Conservation (phyloP, 2,113 vertebrate species). For the Numenius arquata region DNA sequence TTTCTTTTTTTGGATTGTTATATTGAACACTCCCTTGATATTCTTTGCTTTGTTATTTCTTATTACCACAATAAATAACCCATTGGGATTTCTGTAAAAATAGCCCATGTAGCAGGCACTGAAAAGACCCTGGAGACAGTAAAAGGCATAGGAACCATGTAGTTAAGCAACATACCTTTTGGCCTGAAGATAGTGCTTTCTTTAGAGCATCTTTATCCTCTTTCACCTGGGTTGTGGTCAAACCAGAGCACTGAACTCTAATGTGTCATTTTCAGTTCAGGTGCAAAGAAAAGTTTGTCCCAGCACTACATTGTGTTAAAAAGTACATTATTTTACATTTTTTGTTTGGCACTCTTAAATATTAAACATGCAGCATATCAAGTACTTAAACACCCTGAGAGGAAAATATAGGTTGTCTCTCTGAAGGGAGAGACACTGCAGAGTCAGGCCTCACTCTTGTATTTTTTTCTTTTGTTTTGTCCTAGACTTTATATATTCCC, state of each 20-base stretch:
- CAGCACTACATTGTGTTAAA: neutral
- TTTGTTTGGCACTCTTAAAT: neutral
- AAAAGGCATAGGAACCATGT: neutral
- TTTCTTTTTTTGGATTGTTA: neutral
- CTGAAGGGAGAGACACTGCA: neutral
- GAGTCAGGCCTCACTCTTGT: neutral
- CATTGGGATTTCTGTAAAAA: neutral
- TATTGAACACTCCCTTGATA: neutral
- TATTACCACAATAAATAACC: neutral
- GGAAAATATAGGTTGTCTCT: neutral
- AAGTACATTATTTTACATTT: neutral
- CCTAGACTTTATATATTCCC: neutral
- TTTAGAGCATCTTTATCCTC: neutral
- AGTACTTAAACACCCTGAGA: neutral
- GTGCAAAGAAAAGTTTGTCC: neutral
- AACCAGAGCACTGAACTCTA: neutral
- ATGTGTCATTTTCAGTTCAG: neutral
- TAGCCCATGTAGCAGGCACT: neutral
- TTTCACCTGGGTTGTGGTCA: neutral
- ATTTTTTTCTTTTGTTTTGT: neutral
- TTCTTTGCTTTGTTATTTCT: neutral
- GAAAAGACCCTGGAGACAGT: neutral
- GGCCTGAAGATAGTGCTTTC: neutral
- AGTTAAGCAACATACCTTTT: neutral
- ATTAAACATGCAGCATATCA: neutral